Percentiles rank a stretch among this genome's conserved stretches.
These are phyloP conservation scores for Hybos culiciformis DNA, from an alignment of 2,888 invertebrate species.

Conservation along the genomic window DNA sequence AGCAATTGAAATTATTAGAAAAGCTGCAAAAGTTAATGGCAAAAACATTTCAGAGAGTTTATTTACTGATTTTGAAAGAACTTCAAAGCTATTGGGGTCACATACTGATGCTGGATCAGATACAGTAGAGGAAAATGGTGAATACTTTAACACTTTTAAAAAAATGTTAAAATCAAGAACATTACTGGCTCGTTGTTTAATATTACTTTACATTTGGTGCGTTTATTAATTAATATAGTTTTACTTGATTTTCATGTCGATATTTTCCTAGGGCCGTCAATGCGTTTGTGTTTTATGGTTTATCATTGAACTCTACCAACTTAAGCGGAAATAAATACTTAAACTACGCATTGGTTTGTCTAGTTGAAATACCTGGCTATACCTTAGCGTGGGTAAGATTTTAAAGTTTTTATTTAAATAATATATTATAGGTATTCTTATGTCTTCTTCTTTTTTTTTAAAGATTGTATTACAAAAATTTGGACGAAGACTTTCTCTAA, in stretches of 20 bases:
- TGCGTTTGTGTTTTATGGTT: conserved; percentile 54
- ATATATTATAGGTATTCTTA: neutral
- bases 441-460: neutral
- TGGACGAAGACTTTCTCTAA: conserved; percentile 40
- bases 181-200: no score
- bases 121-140: no score
- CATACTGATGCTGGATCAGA: no score
- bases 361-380: conserved; percentile 48
- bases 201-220: neutral
- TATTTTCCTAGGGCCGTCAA: conserved; percentile 40
- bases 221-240: conserved; percentile 1
- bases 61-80: conserved; percentile 20
- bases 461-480: conserved; percentile 39
- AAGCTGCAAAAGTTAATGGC: conserved; percentile 43
- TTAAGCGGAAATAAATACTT: conserved; percentile 53
- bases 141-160: no score
- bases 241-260: neutral
- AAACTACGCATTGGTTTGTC: conserved; percentile 48
- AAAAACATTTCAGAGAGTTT: conserved; percentile 36
- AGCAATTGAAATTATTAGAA: conserved; percentile 41
- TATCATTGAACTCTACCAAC: conserved; percentile 50
- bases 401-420: neutral
- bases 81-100: no score
- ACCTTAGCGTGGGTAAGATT: conserved; percentile 35
- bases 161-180: no score